Evolutionary conservation across 2,888 invertebrate genomes (phyloP).

Genomic region (Athrips mouffetella): DNA sequence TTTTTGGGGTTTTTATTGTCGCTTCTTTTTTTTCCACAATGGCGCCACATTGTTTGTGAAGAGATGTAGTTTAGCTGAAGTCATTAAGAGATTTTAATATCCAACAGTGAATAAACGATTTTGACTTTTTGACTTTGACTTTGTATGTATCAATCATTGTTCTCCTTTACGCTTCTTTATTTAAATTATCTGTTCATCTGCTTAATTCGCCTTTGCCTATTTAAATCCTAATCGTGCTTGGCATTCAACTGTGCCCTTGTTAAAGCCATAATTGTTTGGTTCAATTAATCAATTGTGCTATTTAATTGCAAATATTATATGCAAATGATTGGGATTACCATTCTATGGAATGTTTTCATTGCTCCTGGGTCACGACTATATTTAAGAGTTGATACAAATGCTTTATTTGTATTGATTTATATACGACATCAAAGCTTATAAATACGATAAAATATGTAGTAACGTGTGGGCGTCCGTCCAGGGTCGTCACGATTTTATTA

Average conservation of each 20-base stretch:
- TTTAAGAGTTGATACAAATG: constrained; percentile 16
- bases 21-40: no score
- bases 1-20: no score
- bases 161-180: no score
- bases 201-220: no score
- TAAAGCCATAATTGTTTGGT: constrained; percentile 20
- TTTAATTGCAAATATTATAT: constrained; percentile 25
- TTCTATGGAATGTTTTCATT: constrained; percentile 23
- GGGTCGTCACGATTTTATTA: constrained; percentile 10
- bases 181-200: no score
- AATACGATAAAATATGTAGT: constrained; percentile 17
- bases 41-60: no score
- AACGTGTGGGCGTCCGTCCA: constrained; percentile 4
- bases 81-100: no score
- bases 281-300: constrained; percentile 23
- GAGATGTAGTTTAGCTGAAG: no score
- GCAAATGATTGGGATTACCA: constrained; percentile 15
- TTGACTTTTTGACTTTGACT: no score
- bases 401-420: constrained; percentile 18
- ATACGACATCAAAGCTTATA: no score
- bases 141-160: no score
- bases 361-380: constrained; percentile 24
- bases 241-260: constrained; percentile 31
- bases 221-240: constrained; percentile 5
- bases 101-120: no score